These are phyloP conservation scores for Mus minutoides DNA, from an alignment of 2,797 vertebrate species.

Conservation along the genomic window DNA sequence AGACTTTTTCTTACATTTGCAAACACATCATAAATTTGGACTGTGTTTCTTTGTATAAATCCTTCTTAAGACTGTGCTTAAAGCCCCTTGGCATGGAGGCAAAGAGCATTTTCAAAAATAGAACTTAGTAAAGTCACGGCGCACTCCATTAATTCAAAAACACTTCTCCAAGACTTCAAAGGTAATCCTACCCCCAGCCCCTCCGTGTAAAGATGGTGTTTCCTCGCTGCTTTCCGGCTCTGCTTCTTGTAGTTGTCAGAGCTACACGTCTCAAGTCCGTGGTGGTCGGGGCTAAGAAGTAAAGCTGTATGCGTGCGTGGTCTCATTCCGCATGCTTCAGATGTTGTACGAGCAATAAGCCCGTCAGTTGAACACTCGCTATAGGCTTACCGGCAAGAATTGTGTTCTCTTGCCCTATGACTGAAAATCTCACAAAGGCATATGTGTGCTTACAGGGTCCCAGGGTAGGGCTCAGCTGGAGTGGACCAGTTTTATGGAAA, in stretches of 20 bases:
- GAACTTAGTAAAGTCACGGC: constrained; percentile 85
- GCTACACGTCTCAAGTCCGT: constrained; percentile 84
- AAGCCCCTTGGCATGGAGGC: constrained; percentile 84
- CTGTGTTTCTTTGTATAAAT: constrained; percentile 85
- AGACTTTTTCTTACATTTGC: constrained; percentile 82
- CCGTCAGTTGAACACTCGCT: constrained; percentile 65
- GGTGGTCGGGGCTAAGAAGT: constrained; percentile 59
- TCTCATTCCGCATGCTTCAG: constrained; percentile 46
- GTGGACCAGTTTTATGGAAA: constrained; percentile 21
- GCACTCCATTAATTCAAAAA: constrained; percentile 89
- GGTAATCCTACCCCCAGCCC: constrained; percentile 35
- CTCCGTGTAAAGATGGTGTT: constrained; percentile 78
- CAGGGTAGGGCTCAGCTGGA: not conserved
- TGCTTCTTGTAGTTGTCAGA: constrained; percentile 89
- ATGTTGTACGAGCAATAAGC: constrained; percentile 34
- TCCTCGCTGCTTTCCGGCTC: constrained; percentile 87
- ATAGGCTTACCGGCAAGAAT: constrained; percentile 48
- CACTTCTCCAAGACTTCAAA: constrained; percentile 88
- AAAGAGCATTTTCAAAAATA: constrained; percentile 88
- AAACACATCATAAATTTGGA: constrained; percentile 88
- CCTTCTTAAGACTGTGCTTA: constrained; percentile 82
- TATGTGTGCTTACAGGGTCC: not conserved
- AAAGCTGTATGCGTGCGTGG: constrained; percentile 48
- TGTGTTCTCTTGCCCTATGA: not conserved
- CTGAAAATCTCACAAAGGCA: not conserved